Evolutionary conservation across 2,797 vertebrate species (phyloP).

Genomic region (Mionectes olivaceus): DNA sequence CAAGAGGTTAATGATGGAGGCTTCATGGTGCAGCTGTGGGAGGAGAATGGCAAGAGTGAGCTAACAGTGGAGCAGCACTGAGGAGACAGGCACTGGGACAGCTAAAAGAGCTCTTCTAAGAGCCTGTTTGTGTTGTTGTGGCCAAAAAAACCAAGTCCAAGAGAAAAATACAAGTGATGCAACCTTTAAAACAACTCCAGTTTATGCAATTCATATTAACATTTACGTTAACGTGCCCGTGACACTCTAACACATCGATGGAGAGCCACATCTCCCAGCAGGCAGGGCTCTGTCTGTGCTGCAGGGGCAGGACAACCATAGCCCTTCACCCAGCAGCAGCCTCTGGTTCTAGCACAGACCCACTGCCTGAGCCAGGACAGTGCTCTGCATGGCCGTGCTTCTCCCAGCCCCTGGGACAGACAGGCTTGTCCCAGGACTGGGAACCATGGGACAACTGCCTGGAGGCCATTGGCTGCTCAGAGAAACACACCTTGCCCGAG

Average conservation of each 20-base stretch:
- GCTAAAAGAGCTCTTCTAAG: not conserved
- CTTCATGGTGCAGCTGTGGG: slow-evolving; percentile 91
- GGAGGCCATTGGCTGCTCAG: accelerated
- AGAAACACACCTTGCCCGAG: not conserved
- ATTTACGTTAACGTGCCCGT: not conserved
- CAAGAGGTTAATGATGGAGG: slow-evolving; percentile 92
- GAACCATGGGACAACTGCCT: not conserved
- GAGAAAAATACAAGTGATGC: not conserved
- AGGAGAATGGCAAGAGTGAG: not conserved
- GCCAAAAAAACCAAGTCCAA: not conserved
- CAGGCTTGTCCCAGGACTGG: not conserved
- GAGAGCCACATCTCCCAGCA: not conserved
- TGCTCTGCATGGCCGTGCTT: not conserved
- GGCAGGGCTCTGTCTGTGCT: not conserved
- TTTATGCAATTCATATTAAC: not conserved
- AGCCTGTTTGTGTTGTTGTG: not conserved
- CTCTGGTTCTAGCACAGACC: not conserved
- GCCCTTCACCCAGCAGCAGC: not conserved
- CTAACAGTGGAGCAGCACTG: accelerated
- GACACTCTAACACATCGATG: not conserved
- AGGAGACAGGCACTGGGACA: not conserved
- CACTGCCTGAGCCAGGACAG: not conserved
- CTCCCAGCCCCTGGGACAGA: not conserved
- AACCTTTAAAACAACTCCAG: not conserved
- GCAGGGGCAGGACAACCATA: not conserved